Percentiles rank a stretch among this genome's conserved stretches.
phyloP scores from a whole-genome alignment of 2,888 invertebrate genomes.

The Tiphia femorata region DNA sequence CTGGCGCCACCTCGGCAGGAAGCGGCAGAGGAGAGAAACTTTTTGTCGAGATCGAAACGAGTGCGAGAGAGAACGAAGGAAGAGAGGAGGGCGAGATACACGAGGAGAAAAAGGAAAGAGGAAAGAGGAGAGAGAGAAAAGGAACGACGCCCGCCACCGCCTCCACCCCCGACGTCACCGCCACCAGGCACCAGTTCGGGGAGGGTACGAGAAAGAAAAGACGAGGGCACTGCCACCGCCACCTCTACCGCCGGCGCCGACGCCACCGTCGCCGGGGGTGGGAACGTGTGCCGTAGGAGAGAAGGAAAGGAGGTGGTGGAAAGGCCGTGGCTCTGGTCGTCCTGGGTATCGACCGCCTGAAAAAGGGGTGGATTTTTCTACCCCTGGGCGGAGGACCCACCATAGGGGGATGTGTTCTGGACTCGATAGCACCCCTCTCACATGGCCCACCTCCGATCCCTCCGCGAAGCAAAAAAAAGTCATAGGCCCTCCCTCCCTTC shows the following conservation, averaged over 20 bases:
- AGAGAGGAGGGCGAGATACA: background rate
- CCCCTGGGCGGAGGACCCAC: constrained; percentile 48
- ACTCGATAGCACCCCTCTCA: constrained; percentile 36
- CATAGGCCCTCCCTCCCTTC: background rate
- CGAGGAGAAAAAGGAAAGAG: constrained; percentile 4
- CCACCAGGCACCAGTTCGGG: too few relatives aligned
- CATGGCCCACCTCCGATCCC: constrained; percentile 41
- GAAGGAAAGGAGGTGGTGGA: constrained; percentile 40
- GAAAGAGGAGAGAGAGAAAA: constrained; percentile 4
- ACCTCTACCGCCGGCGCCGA: too few relatives aligned
- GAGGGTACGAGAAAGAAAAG: constrained; percentile 49
- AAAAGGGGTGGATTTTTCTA: constrained; percentile 66
- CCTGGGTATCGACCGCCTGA: constrained; percentile 65
- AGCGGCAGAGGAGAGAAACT: constrained; percentile 48
- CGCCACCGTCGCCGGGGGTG: constrained; percentile 46
- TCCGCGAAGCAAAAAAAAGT: constrained; percentile 14
- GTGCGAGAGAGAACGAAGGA: too few relatives aligned
- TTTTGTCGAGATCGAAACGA: constrained; percentile 6
- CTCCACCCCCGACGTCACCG: too few relatives aligned
- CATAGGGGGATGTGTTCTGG: constrained; percentile 44
- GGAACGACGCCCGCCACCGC: background rate
- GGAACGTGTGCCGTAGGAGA: constrained; percentile 40
- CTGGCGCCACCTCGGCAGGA: constrained; percentile 64
- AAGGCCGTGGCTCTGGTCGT: constrained; percentile 55
- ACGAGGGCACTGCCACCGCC: too few relatives aligned